Base-by-base conservation (phyloP, 2,113 vertebrate genomes). In the Ameiurus melas region DNA sequence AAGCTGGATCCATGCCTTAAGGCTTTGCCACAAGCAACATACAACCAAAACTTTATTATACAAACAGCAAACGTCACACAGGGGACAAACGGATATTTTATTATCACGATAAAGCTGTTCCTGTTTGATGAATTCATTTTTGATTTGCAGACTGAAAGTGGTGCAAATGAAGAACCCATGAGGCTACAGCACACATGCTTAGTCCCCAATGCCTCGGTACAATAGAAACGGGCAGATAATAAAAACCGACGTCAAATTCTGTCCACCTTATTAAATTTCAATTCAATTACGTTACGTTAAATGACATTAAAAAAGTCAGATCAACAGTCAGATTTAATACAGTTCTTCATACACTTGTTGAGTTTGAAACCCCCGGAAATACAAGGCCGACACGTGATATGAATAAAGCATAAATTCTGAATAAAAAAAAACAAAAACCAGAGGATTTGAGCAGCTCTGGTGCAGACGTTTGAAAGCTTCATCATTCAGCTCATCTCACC, bases 401-500 rank as follows among this genome's bases (percentile, higher is more conserved):
- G 83, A 84, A 30, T 68, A 53, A 39, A 39, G 57, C 80, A 39
- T 39, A 25, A 68, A 20, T 51, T 30, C 36, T 66, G 68, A 51
- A 68, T 68, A 30, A 47, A 84, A 68, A 68, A 36, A 1, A 36
- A 36, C 1, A 36, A 36, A 36, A 36, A 36, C 16, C 16, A 51
- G 39, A 84, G 39, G 62, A 47, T 68, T 51, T 47, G 82, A 51
- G 82, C 58, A 43, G 82, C 25, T 84, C 39, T 9, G 22, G 16
- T 68, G 39, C 82, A 64, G 39, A 43, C 25, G 39, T 84, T n/a
- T 84, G 43, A 84, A 84, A 64, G 62, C 62, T 84, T 51, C 82
- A 84, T 84, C 55, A 33, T 66, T 66, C 82, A 12, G 82, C 82
- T 84, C 39, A 66, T 64, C 81, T 83, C 57, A 39, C 58, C 60